phyloP scores from a whole-genome alignment of 2,797 vertebrate genomes.

The Diceros bicornis region DNA sequence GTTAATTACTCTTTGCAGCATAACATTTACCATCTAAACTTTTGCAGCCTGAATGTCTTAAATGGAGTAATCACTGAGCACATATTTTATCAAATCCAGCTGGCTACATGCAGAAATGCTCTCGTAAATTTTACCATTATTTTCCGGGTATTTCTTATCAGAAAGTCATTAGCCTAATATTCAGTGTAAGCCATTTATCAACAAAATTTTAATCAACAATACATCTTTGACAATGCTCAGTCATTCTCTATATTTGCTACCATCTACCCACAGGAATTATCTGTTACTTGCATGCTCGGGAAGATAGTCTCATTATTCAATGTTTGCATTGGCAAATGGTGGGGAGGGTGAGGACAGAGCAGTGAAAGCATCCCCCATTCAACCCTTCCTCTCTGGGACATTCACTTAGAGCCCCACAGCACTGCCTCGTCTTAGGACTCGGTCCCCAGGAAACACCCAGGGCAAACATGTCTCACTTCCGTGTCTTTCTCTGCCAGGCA shows the following conservation, averaged over 20 bases:
- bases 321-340: neutral
- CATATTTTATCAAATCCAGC: neutral
- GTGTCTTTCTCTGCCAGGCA: neutral
- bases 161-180: slow-evolving; percentile 7
- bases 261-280: neutral
- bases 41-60: neutral
- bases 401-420: neutral
- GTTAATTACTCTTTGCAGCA: neutral
- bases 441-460: neutral
- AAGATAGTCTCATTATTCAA: neutral
- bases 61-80: slow-evolving; percentile 5
- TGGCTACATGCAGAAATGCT: neutral
- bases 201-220: slow-evolving; percentile 53
- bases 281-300: neutral
- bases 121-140: neutral
- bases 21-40: slow-evolving; percentile 37
- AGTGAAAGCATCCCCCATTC: neutral
- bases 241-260: neutral
- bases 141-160: neutral
- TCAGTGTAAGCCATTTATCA: neutral
- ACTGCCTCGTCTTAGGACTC: neutral
- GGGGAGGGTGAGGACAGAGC: too few species aligned
- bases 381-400: neutral
- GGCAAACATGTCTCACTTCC: neutral
- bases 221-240: neutral